These are phyloP conservation scores for Hoplodrina blanda DNA, from an alignment of 2,888 invertebrate genomes.

Conservation along the genomic window DNA sequence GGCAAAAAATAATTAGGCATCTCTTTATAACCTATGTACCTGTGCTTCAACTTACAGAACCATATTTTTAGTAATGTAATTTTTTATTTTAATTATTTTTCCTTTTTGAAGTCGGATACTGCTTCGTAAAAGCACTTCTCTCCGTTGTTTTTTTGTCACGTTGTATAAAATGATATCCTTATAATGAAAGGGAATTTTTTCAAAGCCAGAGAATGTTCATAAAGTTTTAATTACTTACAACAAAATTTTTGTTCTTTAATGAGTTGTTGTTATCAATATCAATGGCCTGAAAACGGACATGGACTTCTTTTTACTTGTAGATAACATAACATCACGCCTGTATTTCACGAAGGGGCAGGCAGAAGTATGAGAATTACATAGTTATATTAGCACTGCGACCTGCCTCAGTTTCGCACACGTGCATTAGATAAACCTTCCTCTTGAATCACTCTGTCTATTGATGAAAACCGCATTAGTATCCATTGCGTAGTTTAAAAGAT, in stretches of 20 bases:
- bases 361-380: neutral
- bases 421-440: no score
- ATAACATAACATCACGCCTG: neutral
- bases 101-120: slow-evolving; percentile 23
- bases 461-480: no score
- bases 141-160: slow-evolving; percentile 11
- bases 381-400: no score
- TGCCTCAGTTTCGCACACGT: no score
- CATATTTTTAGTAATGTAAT: slow-evolving; percentile 5
- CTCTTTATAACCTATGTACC: slow-evolving; percentile 7
- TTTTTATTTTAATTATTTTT: slow-evolving; percentile 5
- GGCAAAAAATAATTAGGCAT: slow-evolving; percentile 42
- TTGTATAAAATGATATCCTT: slow-evolving; percentile 15
- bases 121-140: slow-evolving; percentile 6
- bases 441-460: no score
- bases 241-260: slow-evolving; percentile 4
- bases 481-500: no score
- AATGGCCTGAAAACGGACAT: neutral
- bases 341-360: neutral
- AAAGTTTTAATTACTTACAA: slow-evolving; percentile 27
- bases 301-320: no score
- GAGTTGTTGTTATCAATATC: neutral
- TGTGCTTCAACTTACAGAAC: slow-evolving; percentile 8
- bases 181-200: slow-evolving; percentile 7
- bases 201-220: neutral